Evolutionary conservation across 2,888 invertebrate species (phyloP).

Genomic region (Epirrita christyi): DNA sequence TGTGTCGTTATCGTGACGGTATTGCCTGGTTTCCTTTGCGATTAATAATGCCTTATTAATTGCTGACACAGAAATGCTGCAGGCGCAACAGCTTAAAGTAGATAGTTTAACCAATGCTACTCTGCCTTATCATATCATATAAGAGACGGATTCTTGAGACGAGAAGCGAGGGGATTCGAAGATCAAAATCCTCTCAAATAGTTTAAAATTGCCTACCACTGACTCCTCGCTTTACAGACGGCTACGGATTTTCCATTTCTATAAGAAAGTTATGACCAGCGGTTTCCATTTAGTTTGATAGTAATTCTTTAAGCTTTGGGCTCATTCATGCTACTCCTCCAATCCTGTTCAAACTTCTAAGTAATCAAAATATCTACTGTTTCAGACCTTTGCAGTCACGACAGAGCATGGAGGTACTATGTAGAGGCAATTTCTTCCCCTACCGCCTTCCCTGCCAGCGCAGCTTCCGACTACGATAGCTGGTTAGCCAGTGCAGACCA

Average conservation of each 20-base stretch:
- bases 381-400: slow-evolving; percentile 84
- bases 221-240: too few species aligned
- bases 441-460: slow-evolving; percentile 72
- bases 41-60: not conserved
- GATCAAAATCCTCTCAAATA: too few species aligned
- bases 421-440: slow-evolving; percentile 77
- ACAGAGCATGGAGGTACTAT: slow-evolving; percentile 85
- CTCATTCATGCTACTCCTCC: too few species aligned
- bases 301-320: too few species aligned
- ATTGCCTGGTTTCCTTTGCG: not conserved
- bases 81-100: slow-evolving; percentile 1
- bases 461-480: slow-evolving; percentile 68
- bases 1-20: not conserved
- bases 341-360: too few species aligned
- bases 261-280: too few species aligned
- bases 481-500: slow-evolving; percentile 64
- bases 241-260: too few species aligned
- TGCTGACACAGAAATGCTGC: not conserved
- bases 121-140: too few species aligned
- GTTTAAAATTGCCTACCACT: too few species aligned
- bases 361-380: not conserved
- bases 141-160: too few species aligned
- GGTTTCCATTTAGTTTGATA: too few species aligned
- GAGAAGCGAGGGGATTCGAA: too few species aligned
- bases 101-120: not conserved